Conservation (phyloP, 2,113 vertebrate genomes). For the Gracilinanus agilis region DNA sequence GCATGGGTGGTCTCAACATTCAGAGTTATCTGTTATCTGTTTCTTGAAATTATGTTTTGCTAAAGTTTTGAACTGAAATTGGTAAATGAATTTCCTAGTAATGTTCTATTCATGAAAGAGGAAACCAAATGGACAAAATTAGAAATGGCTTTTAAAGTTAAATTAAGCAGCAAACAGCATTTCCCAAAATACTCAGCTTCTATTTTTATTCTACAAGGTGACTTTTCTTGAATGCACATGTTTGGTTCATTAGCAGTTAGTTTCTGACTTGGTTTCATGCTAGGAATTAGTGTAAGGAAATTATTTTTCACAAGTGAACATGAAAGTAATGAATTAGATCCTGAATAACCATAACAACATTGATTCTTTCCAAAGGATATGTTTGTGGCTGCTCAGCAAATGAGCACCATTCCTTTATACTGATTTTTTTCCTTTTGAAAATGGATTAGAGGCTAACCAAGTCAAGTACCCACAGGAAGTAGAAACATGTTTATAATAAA, state of each 20-base stretch:
- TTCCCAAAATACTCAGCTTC: slow-evolving; percentile 66
- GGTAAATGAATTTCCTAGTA: background rate
- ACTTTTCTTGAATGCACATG: slow-evolving; percentile 42
- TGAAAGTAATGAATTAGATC: background rate
- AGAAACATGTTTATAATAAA: background rate
- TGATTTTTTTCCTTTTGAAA: fast-evolving
- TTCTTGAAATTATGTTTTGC: background rate
- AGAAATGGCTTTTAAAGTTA: slow-evolving; percentile 19
- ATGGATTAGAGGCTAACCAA: background rate
- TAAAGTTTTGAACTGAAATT: background rate
- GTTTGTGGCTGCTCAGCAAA: fast-evolving
- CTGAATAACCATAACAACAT: fast-evolving
- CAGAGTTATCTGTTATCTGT: background rate
- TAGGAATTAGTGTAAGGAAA: background rate
- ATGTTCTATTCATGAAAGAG: background rate
- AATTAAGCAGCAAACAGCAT: slow-evolving; percentile 47
- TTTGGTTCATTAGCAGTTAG: slow-evolving; percentile 51
- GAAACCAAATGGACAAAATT: background rate
- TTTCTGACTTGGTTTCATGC: slow-evolving; percentile 33
- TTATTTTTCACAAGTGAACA: slow-evolving; percentile 5
- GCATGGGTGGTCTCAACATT: background rate
- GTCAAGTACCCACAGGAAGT: background rate
- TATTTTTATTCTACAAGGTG: slow-evolving; percentile 70
- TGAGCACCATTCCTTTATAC: fast-evolving
- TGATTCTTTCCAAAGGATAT: background rate